Evolutionary conservation across 64 coral and sea anemone species (phyloP), one percentile per base, ranked within the genome.

Genomic region (Porites lutea): DNA sequence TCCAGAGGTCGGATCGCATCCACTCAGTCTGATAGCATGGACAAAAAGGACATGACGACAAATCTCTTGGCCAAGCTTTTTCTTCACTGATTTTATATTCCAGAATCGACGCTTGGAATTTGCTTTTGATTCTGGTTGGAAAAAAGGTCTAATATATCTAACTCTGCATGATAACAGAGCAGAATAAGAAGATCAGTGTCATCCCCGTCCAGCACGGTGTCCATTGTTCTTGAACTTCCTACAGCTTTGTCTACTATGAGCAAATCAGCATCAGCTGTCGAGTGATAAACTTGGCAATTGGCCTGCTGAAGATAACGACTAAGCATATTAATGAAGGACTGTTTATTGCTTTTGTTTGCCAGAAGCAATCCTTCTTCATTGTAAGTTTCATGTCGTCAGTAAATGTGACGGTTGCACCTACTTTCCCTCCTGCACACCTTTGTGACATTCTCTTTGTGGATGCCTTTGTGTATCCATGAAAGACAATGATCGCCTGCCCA

Each of bases 201-300:
- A 22, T 94, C 93, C 43, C 93, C 74, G 15, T 87, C 93, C 19
- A 95, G 82, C n/a, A n/a, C n/a, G n/a, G n/a, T n/a, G n/a, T n/a
- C n/a, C n/a, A n/a, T 70, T 5, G 5, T 82, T 57, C 22, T n/a
- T 11, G 88, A 71, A 48, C 61, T 76, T n/a, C 89, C 79, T 7
- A 95, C 50, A 48, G 93, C 88, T 87, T 73, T 91, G 53, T 95
- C 6, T 9, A 87, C 93, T 4, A 95, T 91, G 4, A 91, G 73
- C 6, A 91, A 15, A 82, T 91, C 93, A 11, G 74, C 74, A 58
- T 86, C 93, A 18, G 18, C 82, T 37, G 86, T 51, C 3, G 92
- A 67, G 48, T 75, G 80, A 15, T 86, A 22, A 13, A 70, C 65
- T 84, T 65, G 4, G 22, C 86, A 91, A 9, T 58, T 21, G 13